Evolutionary conservation across 2,888 invertebrate genomes (phyloP), one percentile per base, ranked within the genome.

Genomic region (Euplagia quadripunctaria): DNA sequence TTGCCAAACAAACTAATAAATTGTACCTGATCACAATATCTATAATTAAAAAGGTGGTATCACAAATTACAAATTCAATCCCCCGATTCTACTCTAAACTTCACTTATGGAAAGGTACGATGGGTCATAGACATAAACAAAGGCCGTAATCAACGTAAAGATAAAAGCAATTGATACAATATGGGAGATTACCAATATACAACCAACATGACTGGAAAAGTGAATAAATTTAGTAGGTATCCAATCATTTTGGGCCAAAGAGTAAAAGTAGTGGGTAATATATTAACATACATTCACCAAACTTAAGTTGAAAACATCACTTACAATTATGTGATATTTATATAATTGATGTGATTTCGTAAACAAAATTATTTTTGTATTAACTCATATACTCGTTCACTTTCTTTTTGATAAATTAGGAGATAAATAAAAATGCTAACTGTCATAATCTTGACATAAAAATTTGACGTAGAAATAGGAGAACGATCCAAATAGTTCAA

Each of bases 241-340:
- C 69, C 68, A 76, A 84, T 84, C 80, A 85, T 85, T 83, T 83
- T 82, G 86, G 83, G 84, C 83, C 86, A 87, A 89, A 88, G 88
- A 91, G 92, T 90, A 92, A 93, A 92, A 92, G 91, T 92, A 87
- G 74, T 81, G 75, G 70, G 74, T 75, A 84, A 87, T 86, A 88
- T 86, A 86, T 87, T 88, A 87, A 85, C 84, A 88, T 88, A 90
- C 89, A 87, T 90, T 92, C 91, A 86, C 87, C 89, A 85, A 87
- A 85, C 84, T 80, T 73, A 80, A 72, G 78, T 79, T 79, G 79
- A 79, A 82, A 82, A 80, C 77, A 82, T 72, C 76, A 73, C 71
- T 74, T 71, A 46, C 73, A 76, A 43, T 72, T 75, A 74, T 65
- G 70, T 76, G 58, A 75, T 74, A 79, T 68, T 70, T 41, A 67